Evolutionary conservation across 2,888 invertebrate genomes (phyloP).

Genomic region (Diadromus collaris): DNA sequence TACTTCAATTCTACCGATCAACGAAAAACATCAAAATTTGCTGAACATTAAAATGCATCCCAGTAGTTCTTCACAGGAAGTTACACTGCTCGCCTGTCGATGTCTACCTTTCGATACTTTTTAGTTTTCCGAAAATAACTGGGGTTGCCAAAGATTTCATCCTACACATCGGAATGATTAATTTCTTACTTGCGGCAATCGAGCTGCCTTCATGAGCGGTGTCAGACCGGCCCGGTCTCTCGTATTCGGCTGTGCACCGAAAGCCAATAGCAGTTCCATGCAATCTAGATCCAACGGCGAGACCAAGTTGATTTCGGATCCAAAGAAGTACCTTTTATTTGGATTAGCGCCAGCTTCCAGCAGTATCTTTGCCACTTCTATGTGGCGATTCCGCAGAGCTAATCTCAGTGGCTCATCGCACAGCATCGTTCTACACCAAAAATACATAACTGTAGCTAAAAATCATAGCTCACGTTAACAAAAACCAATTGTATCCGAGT

Average conservation of each 20-base stretch:
- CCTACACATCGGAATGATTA: neutral
- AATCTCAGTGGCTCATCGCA: constrained; percentile 95
- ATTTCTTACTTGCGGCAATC: constrained; percentile 86
- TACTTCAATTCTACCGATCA: neutral
- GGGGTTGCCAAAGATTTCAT: neutral
- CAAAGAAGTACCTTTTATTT: constrained; percentile 95
- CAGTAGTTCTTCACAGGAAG: neutral
- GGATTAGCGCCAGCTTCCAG: constrained; percentile 94
- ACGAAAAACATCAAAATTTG: neutral
- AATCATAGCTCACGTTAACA: neutral
- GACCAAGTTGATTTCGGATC: constrained; percentile 94
- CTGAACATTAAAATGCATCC: neutral
- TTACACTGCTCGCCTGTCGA: neutral
- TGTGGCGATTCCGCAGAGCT: constrained; percentile 93
- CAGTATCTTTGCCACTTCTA: constrained; percentile 86
- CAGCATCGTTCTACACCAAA: constrained; percentile 82
- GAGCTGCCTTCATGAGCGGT: constrained; percentile 94
- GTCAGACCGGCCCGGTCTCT: constrained; percentile 93
- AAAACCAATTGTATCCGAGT: neutral
- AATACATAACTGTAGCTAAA: neutral
- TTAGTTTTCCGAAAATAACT: neutral
- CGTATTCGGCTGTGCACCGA: constrained; percentile 94
- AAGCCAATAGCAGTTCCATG: constrained; percentile 89
- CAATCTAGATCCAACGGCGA: constrained; percentile 89
- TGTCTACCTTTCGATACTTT: neutral